Percentiles rank a stretch among this genome's conserved stretches.
Conservation (phyloP, 2,113 vertebrate genomes). For the Thalassoma bifasciatum region DNA sequence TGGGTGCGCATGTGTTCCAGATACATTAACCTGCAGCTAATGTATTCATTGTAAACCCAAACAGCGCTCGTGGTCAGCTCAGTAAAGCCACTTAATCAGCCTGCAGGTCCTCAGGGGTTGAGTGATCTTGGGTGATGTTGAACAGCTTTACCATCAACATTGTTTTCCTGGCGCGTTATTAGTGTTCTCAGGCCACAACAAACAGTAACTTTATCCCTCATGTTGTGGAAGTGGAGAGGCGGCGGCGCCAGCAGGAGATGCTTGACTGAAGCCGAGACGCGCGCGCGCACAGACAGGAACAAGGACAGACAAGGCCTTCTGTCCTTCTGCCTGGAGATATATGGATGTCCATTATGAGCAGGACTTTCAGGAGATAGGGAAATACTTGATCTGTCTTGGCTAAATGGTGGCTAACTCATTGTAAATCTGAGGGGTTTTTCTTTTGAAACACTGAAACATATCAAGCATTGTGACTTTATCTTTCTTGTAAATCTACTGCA, state of each 20-base stretch:
- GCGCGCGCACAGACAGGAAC: constrained; percentile 60
- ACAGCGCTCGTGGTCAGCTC: constrained; percentile 30
- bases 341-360: constrained; percentile 12
- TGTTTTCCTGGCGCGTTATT: constrained; percentile 79
- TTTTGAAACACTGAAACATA: too few relatives aligned
- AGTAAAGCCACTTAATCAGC: constrained; percentile 61
- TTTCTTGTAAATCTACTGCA: too few relatives aligned
- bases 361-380: neutral
- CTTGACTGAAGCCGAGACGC: constrained; percentile 82
- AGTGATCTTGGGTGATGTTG: constrained; percentile 78
- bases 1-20: neutral
- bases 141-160: constrained; percentile 78
- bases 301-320: constrained; percentile 60
- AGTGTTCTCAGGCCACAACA: constrained; percentile 83
- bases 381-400: too few relatives aligned
- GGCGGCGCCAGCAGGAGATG: constrained; percentile 84
- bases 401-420: too few relatives aligned
- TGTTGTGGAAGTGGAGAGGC: constrained; percentile 83
- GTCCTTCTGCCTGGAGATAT: constrained; percentile 39
- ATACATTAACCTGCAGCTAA: neutral
- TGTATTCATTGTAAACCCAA: constrained; percentile 29
- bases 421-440: too few relatives aligned
- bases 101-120: constrained; percentile 62
- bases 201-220: constrained; percentile 88
- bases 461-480: too few relatives aligned